Percentiles rank a stretch among this genome's conserved stretches.
Evolutionary conservation across 2,888 invertebrate species (phyloP).

Genomic region (Nezara viridula): DNA sequence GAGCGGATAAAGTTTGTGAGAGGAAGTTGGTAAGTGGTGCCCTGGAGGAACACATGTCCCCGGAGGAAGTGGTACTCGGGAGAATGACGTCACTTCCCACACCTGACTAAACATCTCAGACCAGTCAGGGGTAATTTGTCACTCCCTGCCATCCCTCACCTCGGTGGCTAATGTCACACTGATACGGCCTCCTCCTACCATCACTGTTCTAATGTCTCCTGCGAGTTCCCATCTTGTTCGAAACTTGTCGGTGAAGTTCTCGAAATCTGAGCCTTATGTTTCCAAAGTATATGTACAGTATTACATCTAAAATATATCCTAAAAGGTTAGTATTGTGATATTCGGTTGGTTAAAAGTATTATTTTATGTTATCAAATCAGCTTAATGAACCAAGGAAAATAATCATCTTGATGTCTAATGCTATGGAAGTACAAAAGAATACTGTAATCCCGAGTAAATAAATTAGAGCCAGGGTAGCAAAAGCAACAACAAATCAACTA

Average conservation of each 20-base stretch:
- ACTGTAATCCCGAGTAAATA: no score
- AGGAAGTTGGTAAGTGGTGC: conserved; percentile 47
- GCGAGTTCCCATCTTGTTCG: not conserved
- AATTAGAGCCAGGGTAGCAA: no score
- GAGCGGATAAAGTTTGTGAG: conserved; percentile 31
- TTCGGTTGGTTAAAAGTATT: not conserved
- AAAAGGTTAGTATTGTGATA: not conserved
- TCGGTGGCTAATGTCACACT: not conserved
- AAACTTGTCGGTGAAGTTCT: not conserved
- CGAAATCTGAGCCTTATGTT: not conserved
- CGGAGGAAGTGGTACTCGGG: conserved; percentile 54
- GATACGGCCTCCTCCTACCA: not conserved
- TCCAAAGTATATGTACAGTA: not conserved
- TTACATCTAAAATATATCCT: not conserved
- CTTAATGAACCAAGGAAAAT: no score
- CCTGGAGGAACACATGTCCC: conserved; percentile 41
- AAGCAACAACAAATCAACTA: no score
- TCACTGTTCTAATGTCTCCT: not conserved
- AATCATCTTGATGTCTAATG: no score
- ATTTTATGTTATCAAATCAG: no score
- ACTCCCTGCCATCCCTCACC: conserved; percentile 41
- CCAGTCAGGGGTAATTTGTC: conserved; percentile 49
- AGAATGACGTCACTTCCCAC: conserved; percentile 61
- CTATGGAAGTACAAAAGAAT: no score
- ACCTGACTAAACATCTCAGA: conserved; percentile 60